A percentile compares a stretch with the other conserved stretches of the same genome.
phyloP scores from a whole-genome alignment of 2,113 vertebrate genomes.

The Scortum barcoo region DNA sequence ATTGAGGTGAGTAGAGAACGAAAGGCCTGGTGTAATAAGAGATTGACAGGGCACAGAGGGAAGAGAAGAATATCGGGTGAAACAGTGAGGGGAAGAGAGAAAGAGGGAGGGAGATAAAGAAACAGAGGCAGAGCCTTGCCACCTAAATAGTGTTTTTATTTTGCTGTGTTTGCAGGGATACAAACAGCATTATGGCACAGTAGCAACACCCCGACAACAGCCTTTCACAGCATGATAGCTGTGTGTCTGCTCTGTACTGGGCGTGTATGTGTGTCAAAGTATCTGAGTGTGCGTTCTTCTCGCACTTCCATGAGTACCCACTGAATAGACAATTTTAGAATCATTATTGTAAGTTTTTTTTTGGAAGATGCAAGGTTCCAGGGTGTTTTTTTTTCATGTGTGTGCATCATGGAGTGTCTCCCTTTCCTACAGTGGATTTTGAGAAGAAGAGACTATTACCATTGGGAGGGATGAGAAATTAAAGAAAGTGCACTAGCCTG shows the following conservation, averaged over 20 bases:
- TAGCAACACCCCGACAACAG: constrained; percentile 59
- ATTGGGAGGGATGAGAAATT: not conserved
- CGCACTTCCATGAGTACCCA: not conserved
- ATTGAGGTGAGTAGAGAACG: constrained; percentile 60
- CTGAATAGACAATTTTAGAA: constrained; percentile 21
- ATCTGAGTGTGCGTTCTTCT: constrained; percentile 21
- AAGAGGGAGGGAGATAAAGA: constrained; percentile 24
- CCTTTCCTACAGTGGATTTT: constrained; percentile 10
- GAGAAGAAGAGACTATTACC: not conserved
- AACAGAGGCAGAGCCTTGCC: constrained; percentile 46
- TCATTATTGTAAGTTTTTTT: constrained; percentile 12
- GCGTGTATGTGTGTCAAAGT: not conserved
- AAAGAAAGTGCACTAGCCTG: not conserved
- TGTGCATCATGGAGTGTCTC: not conserved
- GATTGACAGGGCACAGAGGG: constrained; percentile 48
- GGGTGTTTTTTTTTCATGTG: not conserved
- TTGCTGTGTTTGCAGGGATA: constrained; percentile 47
- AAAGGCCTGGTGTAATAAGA: constrained; percentile 59
- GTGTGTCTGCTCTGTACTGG: constrained; percentile 38
- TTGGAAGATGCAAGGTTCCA: constrained; percentile 11
- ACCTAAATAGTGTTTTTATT: constrained; percentile 62
- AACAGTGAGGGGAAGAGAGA: constrained; percentile 46
- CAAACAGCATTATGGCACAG: constrained; percentile 50
- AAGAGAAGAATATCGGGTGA: constrained; percentile 46
- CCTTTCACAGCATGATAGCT: constrained; percentile 56